A percentile compares a stretch with the other conserved stretches of the same genome.
Conservation (phyloP, 2,113 vertebrate species). For the Lepidothrix coronata region DNA sequence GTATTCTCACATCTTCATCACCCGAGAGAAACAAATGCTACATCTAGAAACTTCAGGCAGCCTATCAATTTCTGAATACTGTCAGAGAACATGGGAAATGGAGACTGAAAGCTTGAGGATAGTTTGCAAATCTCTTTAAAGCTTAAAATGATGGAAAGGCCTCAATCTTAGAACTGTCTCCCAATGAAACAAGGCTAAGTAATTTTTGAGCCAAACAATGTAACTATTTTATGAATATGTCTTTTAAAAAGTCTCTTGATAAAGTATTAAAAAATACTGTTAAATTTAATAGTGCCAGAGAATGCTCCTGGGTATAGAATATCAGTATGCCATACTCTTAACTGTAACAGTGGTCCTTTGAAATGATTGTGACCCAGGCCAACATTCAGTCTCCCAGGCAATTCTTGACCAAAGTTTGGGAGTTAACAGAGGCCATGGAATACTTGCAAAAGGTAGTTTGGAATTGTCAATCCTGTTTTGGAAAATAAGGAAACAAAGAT, state of each 20-base stretch:
- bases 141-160: rapidly evolving
- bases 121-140: neutral
- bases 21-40: neutral
- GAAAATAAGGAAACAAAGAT: neutral
- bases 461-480: neutral
- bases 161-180: neutral
- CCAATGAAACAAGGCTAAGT: neutral
- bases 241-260: neutral
- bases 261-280: neutral
- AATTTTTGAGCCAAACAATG: neutral
- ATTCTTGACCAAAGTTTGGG: neutral
- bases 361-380: neutral
- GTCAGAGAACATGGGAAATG: neutral
- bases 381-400: neutral
- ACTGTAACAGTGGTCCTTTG: neutral
- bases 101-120: neutral
- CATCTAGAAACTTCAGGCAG: neutral
- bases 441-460: neutral
- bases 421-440: neutral
- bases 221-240: neutral
- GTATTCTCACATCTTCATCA: neutral
- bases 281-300: neutral
- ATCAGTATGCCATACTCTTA: neutral
- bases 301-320: neutral
- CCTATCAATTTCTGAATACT: neutral